These are phyloP conservation scores for Metacarcinus magister DNA, from an alignment of 2,888 invertebrate species.

Conservation along the genomic window DNA sequence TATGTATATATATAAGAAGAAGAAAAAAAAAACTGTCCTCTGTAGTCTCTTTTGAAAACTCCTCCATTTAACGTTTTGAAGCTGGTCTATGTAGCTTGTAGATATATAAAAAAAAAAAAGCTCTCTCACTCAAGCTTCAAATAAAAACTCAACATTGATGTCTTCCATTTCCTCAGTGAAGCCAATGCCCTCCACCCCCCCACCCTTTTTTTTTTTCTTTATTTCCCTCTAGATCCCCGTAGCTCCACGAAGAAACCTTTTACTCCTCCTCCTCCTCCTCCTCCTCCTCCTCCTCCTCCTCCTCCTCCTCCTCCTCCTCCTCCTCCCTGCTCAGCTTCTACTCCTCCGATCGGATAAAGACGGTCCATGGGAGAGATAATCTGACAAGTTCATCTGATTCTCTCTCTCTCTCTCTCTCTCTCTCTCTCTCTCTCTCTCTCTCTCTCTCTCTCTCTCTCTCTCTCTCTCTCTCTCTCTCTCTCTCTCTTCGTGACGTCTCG, in stretches of 20 bases:
- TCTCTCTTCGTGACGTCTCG: constrained; percentile 22
- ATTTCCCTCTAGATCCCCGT: neutral
- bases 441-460: constrained; percentile 44
- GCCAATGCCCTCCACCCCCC: neutral
- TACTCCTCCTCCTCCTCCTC: neutral
- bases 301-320: constrained; percentile 28
- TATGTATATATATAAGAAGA: neutral
- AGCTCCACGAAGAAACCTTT: neutral
- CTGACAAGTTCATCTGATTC: constrained; percentile 48
- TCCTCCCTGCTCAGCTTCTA: neutral
- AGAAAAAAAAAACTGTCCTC: neutral
- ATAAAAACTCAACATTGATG: neutral
- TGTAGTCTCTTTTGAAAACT: neutral
- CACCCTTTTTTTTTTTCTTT: constrained; percentile 3
- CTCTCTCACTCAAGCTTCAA: neutral
- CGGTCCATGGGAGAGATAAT: neutral
- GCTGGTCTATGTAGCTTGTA: neutral
- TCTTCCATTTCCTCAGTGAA: neutral
- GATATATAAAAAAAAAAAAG: neutral
- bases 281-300: neutral
- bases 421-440: constrained; percentile 48
- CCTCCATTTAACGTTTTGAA: neutral
- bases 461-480: constrained; percentile 32
- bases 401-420: constrained; percentile 41
- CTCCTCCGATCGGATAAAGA: constrained; percentile 32